Evolutionary conservation across 2,888 invertebrate species (phyloP).

Genomic region (Microchrysa polita): DNA sequence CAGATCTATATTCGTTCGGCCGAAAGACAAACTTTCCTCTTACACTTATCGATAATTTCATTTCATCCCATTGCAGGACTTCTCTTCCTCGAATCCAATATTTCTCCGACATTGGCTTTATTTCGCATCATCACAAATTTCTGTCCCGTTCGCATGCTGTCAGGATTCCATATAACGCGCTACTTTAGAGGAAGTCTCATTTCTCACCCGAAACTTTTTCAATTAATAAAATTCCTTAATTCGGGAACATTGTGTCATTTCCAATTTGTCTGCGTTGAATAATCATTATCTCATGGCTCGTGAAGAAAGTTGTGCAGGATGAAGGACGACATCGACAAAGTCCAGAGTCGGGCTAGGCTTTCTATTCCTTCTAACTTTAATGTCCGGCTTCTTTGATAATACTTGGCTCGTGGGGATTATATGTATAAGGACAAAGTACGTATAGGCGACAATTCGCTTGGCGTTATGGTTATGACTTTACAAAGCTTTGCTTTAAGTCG

Average conservation of each 20-base stretch:
- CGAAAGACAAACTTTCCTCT: slow-evolving; percentile 44
- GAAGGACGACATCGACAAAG: background rate
- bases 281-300: slow-evolving; percentile 39
- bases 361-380: background rate
- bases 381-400: slow-evolving; percentile 23
- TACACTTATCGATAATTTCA: slow-evolving; percentile 43
- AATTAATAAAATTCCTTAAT: slow-evolving; percentile 51
- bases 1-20: slow-evolving; percentile 7
- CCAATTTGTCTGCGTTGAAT: slow-evolving; percentile 49
- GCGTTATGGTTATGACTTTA: background rate
- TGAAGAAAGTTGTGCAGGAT: background rate
- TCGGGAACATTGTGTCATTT: slow-evolving; percentile 49
- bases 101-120: background rate
- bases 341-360: too few relatives aligned
- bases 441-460: background rate
- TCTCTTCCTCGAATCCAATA: slow-evolving; percentile 27
- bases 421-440: background rate
- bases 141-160: background rate
- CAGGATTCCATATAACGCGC: too few relatives aligned
- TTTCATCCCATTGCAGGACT: slow-evolving; percentile 7
- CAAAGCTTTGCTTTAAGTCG: background rate
- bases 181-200: slow-evolving; percentile 35
- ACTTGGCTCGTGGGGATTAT: background rate
- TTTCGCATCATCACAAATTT: background rate
- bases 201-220: slow-evolving; percentile 48